Conservation (phyloP, 2,113 vertebrate genomes). For the Nesoenas mayeri region DNA sequence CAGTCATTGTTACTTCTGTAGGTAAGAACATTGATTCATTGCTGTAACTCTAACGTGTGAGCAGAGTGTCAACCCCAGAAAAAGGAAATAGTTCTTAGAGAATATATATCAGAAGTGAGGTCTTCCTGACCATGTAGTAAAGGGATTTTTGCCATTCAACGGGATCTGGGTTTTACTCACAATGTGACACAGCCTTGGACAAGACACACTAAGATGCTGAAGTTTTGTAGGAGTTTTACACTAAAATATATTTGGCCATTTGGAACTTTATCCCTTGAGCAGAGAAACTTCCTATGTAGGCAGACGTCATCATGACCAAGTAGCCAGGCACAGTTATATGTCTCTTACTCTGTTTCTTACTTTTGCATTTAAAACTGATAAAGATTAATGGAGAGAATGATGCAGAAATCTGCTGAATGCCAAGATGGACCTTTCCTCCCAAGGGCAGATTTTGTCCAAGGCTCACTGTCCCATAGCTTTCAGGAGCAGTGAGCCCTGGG, state of each 20-base stretch:
- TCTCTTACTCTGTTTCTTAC: background rate
- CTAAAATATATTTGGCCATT: background rate
- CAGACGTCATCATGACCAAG: background rate
- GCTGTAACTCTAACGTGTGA: background rate
- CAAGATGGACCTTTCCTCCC: background rate
- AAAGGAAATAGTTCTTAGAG: background rate
- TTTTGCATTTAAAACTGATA: background rate
- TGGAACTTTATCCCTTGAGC: background rate
- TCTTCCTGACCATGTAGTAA: background rate
- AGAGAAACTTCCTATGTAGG: background rate
- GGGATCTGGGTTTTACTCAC: background rate
- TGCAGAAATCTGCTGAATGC: background rate
- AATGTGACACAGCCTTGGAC: background rate
- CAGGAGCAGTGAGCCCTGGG: background rate
- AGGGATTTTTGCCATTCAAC: background rate
- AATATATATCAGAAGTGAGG: background rate
- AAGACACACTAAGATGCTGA: background rate
- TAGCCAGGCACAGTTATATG: background rate
- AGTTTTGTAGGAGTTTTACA: background rate
- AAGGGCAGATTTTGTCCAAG: background rate
- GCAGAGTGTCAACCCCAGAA: background rate
- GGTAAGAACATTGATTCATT: slow-evolving; percentile 67
- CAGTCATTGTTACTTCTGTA: slow-evolving; percentile 84
- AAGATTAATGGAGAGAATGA: background rate
- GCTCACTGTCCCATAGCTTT: background rate